Evolutionary conservation across 2,113 vertebrate species (phyloP).

Genomic region (Scalopus aquaticus): DNA sequence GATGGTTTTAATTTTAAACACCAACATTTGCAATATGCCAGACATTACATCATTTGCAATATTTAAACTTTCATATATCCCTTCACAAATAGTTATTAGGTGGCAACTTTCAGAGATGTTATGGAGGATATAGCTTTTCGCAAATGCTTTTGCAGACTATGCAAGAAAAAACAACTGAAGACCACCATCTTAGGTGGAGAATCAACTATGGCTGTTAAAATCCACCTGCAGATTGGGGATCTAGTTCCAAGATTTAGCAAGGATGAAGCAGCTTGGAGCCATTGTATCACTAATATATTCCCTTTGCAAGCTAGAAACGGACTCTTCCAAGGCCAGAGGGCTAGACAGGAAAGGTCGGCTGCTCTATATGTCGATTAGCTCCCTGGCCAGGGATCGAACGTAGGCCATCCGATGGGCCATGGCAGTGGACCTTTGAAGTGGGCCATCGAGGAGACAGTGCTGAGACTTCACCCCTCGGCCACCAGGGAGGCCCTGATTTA

Average conservation of each 20-base stretch:
- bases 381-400: too few relatives aligned
- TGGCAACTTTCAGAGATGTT: background rate
- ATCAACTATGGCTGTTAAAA: background rate
- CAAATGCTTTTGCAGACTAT: background rate
- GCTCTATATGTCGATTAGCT: too few relatives aligned
- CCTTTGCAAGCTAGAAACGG: background rate
- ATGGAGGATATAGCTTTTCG: background rate
- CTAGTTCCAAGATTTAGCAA: background rate
- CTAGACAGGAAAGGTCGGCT: background rate
- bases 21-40: background rate
- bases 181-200: background rate
- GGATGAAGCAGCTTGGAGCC: background rate
- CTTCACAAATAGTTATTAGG: constrained; percentile 5
- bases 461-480: too few relatives aligned
- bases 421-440: too few relatives aligned
- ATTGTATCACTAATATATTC: background rate
- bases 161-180: background rate
- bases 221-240: background rate
- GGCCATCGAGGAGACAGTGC: too few relatives aligned
- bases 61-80: constrained; percentile 27
- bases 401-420: too few relatives aligned
- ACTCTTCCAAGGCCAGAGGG: background rate
- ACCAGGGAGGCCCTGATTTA: background rate
- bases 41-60: background rate
- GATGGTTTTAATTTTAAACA: constrained; percentile 7